These are phyloP conservation scores for Phengaris alcon DNA, from an alignment of 2,888 invertebrate genomes.

Conservation along the genomic window DNA sequence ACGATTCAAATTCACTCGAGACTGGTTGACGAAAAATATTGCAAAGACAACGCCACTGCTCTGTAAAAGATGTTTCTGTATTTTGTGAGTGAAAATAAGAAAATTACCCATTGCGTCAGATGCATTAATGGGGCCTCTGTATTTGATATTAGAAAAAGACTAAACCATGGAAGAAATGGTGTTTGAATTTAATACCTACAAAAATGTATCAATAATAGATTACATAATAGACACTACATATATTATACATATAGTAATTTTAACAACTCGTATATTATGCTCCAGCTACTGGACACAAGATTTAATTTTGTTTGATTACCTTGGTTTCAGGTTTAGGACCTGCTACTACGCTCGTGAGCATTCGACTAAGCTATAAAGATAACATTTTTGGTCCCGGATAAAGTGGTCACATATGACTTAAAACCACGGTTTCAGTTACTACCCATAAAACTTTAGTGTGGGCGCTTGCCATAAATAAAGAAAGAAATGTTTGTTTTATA, in stretches of 20 bases:
- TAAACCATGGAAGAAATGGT: no score
- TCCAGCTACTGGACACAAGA: not conserved
- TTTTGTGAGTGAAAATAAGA: conserved; percentile 13
- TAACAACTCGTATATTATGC: not conserved
- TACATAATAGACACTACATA: no score
- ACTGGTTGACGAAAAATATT: not conserved
- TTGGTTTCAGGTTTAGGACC: not conserved
- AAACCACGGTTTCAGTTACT: not conserved
- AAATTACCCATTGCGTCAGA: not conserved
- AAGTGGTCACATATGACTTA: not conserved
- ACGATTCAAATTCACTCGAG: not conserved
- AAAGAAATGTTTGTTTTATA: not conserved
- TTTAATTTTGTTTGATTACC: not conserved
- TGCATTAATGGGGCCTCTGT: not conserved
- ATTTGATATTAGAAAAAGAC: not conserved
- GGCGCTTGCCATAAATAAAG: not conserved
- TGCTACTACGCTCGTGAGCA: not conserved
- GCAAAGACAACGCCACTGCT: not conserved
- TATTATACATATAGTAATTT: no score
- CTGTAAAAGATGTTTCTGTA: not conserved
- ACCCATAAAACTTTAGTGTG: not conserved
- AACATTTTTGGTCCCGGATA: not conserved
- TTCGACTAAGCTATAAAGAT: not conserved
- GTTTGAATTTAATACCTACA: no score
- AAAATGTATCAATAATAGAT: no score